Evolutionary conservation across 1,140 invertebrate genomes (phyloP), one percentile per base, ranked within the genome.

Genomic region (Drosophila yakuba): DNA sequence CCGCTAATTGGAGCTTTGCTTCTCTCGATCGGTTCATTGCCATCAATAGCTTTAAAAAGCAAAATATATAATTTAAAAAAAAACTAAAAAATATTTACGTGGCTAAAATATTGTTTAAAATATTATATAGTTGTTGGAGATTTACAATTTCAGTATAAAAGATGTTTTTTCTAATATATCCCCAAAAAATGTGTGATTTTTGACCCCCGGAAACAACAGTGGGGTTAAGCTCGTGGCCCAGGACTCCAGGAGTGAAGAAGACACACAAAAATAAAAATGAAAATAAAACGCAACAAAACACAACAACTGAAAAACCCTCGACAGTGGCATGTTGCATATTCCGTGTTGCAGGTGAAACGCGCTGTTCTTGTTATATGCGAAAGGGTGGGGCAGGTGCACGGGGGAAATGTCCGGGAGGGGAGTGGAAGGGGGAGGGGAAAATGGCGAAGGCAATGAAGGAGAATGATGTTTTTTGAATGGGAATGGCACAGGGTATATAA

Each of bases 291-390:
- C 15, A 45, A 55, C 20, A 43, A n/a, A 44, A 28, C 36, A 57
- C 38, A 55, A 55, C 35, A 67, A 47, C 39, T 51, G 64, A 63
- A 73, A 50, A 68, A 47, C 80, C 72, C 66, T 72, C 56, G 51
- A 79, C 74, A 62, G 74, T 78, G 44, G 64, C 74, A 78, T 55
- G 54, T 67, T 58, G 71, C 74, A 74, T 61, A 78, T 76, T 76
- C 74, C 61, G 59, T 55, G 72, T 78, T 61, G 74, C 81, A 84
- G 81, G 81, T 84, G 81, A 84, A 77, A 61, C 69, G 57, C 62
- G 48, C 3, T 68, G 47, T 23, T 20, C 8, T 39, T 4, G 38
- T 39, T 39, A 12, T 12, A 12, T 4, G 17, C 3, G 8, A 15
- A 45, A 20, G 4, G 17, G 20, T 20, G 63, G 41, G 35, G 25